Evolutionary conservation across 2,888 invertebrate species (phyloP).

Genomic region (Lasioglossum leucozonium): DNA sequence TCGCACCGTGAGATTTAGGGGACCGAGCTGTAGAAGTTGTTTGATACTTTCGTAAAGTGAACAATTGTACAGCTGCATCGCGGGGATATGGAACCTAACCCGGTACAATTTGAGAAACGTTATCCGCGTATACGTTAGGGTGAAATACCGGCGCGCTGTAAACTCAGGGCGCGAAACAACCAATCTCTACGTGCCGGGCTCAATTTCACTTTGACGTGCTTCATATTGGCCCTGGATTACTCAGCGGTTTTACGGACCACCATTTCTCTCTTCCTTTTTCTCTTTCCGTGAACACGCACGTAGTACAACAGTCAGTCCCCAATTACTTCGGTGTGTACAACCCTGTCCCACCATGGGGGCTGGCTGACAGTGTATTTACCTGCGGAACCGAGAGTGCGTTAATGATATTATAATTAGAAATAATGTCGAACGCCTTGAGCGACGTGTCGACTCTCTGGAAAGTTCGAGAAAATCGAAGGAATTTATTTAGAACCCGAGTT

Average conservation of each 20-base stretch:
- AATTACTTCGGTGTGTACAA: not conserved
- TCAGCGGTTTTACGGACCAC: conserved; percentile 65
- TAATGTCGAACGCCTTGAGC: not conserved
- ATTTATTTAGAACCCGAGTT: not conserved
- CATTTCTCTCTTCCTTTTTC: conserved; percentile 37
- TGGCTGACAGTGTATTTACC: conserved; percentile 12
- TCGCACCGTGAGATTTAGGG: not conserved
- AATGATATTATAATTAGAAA: not conserved
- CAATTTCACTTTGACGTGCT: conserved; percentile 68
- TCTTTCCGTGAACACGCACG: conserved; percentile 12
- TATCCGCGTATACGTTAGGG: conserved; percentile 41
- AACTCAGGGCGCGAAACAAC: conserved; percentile 52
- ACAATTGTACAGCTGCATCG: not conserved
- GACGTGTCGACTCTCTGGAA: not conserved
- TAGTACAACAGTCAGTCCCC: not conserved
- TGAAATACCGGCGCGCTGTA: conserved; percentile 42
- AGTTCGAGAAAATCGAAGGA: not conserved
- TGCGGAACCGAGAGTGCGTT: not conserved
- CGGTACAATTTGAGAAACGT: conserved; percentile 8
- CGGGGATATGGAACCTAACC: not conserved
- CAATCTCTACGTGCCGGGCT: conserved; percentile 58
- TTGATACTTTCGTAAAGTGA: not conserved
- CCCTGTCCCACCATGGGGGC: not conserved
- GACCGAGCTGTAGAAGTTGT: not conserved
- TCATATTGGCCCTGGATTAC: conserved; percentile 67